Evolutionary conservation across 1,140 invertebrate species (phyloP), one percentile per base, ranked within the genome.

Genomic region (Gonatopus flavifemur): DNA sequence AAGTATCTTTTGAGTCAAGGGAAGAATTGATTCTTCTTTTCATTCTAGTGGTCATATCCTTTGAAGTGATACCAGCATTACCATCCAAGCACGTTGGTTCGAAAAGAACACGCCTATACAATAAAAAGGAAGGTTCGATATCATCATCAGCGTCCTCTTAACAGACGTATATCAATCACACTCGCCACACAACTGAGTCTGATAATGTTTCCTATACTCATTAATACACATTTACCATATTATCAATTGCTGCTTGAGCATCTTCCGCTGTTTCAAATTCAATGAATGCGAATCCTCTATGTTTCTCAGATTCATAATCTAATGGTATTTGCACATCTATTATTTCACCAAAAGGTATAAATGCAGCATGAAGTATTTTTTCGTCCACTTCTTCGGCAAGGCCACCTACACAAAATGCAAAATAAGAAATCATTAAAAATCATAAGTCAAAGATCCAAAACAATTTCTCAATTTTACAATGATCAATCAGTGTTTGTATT

Each of bases 331-430:
- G 94, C 20, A 99, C 89, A 76, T 98, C 96, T 25, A 95, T 84
- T 39, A 99, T 89, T 72, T 99, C 97, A 10, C 97, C 97, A 79
- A 99, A 99, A 12, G 96, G 94, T 60, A 98, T 93, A 69, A 99
- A 99, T 0, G 96, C 96, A 52, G 94, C 92, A 73, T 94, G 90
- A 3, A 99, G 78, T 49, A 96, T 85, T 79, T 98, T 95, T 64
- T 98, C 94, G 66, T 96, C 94, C 0, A 98, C 96, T 82, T 99
- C 96, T 67, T 98, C 96, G 0, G 95, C 91, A 58, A 99, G 81
- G 6, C 97, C 96, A 55, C 97, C 90, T 85, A 42, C 41, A 50
- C 40, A 35, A 19, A 2, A 38, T 38, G 13, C 18, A 30, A 0
- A 40, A 16, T 19, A 57, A 48, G 4, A 25, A 31, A 35, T 36